Base-by-base conservation (phyloP, 1,140 invertebrate genomes). In the Apis dorsata region DNA sequence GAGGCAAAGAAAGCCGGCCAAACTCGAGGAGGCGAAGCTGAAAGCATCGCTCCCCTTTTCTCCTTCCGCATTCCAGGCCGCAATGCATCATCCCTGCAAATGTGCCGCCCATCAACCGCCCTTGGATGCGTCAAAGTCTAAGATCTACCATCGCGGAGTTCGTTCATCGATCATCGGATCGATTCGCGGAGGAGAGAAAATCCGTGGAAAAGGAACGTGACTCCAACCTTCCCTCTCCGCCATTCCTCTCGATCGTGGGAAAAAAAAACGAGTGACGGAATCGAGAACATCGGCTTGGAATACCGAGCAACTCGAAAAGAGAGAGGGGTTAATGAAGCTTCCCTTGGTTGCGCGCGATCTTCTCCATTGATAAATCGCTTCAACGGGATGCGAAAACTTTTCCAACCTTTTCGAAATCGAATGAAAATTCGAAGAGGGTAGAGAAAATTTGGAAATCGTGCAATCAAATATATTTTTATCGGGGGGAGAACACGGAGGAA, bases 391-490 rank as follows among this genome's bases (percentile, higher is more conserved):
- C 0, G 24, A 24, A 24, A 0, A 24, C 0, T 24, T 24, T 24
- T 24, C 24, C 24, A 24, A 0, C 24, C 24, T 24, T 24, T 24
- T 24, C 24, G 24, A 24, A 24, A 24, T 24, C 24, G 24, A 24
- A 24, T 0, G 24, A 24, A 24, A 24, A 24, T 24, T 24, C 24
- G 24, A 24, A 24, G 24, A 24, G 24, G n/a, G n/a, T n/a, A n/a
- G n/a, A 51, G 53, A 51, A 44, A 19, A 60, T 53, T 12, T 34
- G 34, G 34, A 34, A 34, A 44, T 44, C 15, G 44, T 5, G 68
- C 34, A 63, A 59, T 59, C 34, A 66, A 74, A 44, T 60, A 78
- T 78, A 81, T 78, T 81, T 79, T 24, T 74, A 11, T n/a, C 62
- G 13, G 51, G 55, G 59, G n/a, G 17, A 11, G 24, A 17, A 34